Evolutionary conservation across 2,113 vertebrate species (phyloP), one percentile per base, ranked within the genome.

Genomic region (Aspidoscelis tigris): DNA sequence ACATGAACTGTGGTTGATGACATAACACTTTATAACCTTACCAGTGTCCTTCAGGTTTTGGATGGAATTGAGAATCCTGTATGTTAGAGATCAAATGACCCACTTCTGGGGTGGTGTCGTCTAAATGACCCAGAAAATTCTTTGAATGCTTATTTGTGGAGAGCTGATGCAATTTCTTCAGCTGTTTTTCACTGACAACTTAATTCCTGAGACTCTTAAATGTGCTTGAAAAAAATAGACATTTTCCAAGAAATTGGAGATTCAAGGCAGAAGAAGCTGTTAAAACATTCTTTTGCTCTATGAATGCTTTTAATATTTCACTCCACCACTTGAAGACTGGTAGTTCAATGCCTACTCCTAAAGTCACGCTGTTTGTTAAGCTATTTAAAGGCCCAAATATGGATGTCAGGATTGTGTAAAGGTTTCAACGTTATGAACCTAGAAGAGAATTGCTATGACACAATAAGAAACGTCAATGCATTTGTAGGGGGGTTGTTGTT

Each of bases 401-500:
- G 84, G 81, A 70, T 92, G 85, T 82, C 68, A 41, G 41, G 88
- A 74, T 74, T 64, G 79, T 80, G 21, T 77, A 33, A 87, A 66
- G 20, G 61, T 87, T 69, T 33, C 76, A 85, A 84, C 39, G 58
- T 22, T 78, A 76, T 82, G 61, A 73, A 89, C 80, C 64, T 47
- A 89, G 55, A 86, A 82, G 0, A 1, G 33, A 84, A 10, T 79
- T 0, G 8, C 5, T 1, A n/a, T 22, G 39, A 66, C 64, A 84
- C 69, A 80, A 4, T 24, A 84, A 65, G 8, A 90, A 92, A 89
- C 1, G 24, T 50, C 47, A 58, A 9, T 58, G 14, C 18, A 61
- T 61, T 61, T 61, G 4, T 61, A 61, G 1, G 18, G 3, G 58
- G 58, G 20, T 61, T 61, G 18, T 16, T 61, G 58, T 61, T 61